phyloP scores from a whole-genome alignment of 2,888 invertebrate species.

The Liposcelis brunnea region DNA sequence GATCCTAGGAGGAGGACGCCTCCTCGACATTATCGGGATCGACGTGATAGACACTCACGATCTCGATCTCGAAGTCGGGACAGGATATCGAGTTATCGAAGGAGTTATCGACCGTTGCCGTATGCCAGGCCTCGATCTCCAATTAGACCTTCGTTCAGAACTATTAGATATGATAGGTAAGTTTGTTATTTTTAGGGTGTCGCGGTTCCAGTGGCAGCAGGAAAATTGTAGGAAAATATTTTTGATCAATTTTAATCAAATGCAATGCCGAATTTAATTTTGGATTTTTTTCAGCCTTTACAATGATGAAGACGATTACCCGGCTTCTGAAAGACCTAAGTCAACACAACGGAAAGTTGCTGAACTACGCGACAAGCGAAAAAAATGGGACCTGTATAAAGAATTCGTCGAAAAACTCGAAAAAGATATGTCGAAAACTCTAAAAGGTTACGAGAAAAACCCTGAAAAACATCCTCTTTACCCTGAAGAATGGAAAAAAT shows the following conservation, averaged over 20 bases:
- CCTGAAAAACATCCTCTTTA: conserved; percentile 80
- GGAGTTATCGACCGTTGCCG: conserved; percentile 5
- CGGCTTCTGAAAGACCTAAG: background rate
- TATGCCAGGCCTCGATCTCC: background rate
- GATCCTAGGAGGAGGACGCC: too few relatives aligned
- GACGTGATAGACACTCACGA: conserved; percentile 10
- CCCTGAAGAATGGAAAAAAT: conserved; percentile 78
- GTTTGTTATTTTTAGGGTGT: too few relatives aligned
- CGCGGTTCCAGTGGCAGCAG: too few relatives aligned
- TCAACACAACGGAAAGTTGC: too few relatives aligned
- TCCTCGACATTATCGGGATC: background rate
- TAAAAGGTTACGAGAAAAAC: conserved; percentile 61
- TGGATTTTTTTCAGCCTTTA: conserved; percentile 29
- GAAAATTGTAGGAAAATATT: too few relatives aligned
- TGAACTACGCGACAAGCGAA: too few relatives aligned
- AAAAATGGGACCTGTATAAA: conserved; percentile 35
- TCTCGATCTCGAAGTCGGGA: conserved; percentile 21
- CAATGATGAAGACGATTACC: conserved; percentile 23
- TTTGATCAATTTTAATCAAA: background rate
- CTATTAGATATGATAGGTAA: too few relatives aligned
- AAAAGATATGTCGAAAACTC: conserved; percentile 19
- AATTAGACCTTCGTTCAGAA: background rate
- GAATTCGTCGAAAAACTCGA: conserved; percentile 30
- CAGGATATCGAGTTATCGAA: conserved; percentile 1
- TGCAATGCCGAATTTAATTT: background rate